A percentile compares a stretch with the other conserved stretches of the same genome.
Conservation (phyloP, 37 sponge, comb jelly and placozoan genomes). For the Ephydatia muelleri region DNA sequence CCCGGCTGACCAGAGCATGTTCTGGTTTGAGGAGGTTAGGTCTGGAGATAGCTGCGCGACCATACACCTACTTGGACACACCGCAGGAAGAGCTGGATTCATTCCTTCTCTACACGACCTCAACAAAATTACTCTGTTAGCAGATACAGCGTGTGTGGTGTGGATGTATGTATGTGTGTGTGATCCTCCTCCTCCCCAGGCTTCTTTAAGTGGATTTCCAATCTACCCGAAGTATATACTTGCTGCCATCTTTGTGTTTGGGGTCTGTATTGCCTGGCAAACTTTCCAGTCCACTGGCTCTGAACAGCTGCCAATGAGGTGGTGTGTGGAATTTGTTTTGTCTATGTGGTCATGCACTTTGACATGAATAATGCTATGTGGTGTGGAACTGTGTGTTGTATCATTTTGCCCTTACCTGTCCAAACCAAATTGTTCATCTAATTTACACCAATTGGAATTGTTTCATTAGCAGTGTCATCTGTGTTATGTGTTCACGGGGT, state of each 20-base stretch:
- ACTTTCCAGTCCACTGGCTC: not conserved
- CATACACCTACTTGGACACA: slow-evolving; percentile 67
- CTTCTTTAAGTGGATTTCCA: slow-evolving; percentile 51
- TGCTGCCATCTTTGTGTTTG: slow-evolving; percentile 37
- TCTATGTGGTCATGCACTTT: not conserved
- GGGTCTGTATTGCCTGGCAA: not conserved
- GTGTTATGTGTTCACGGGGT: no score
- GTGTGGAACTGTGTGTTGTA: no score
- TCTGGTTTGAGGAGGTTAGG: slow-evolving; percentile 52
- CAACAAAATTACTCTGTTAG: slow-evolving; percentile 57
- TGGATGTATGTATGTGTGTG: not conserved
- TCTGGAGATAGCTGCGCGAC: slow-evolving; percentile 57
- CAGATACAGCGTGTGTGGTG: not conserved
- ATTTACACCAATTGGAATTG: no score
- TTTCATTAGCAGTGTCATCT: no score
- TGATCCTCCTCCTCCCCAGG: slow-evolving; percentile 27
- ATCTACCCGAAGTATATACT: slow-evolving; percentile 68
- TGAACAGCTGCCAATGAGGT: not conserved
- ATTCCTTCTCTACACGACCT: slow-evolving; percentile 61
- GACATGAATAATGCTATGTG: no score
- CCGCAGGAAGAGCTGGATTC: slow-evolving; percentile 67
- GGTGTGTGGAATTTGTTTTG: not conserved
- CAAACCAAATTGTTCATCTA: no score
- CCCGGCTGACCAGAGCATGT: slow-evolving; percentile 54
- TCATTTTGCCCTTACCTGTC: no score